These are phyloP conservation scores for Cavia porcellus DNA, from an alignment of 2,113 vertebrate species.

Conservation along the genomic window DNA sequence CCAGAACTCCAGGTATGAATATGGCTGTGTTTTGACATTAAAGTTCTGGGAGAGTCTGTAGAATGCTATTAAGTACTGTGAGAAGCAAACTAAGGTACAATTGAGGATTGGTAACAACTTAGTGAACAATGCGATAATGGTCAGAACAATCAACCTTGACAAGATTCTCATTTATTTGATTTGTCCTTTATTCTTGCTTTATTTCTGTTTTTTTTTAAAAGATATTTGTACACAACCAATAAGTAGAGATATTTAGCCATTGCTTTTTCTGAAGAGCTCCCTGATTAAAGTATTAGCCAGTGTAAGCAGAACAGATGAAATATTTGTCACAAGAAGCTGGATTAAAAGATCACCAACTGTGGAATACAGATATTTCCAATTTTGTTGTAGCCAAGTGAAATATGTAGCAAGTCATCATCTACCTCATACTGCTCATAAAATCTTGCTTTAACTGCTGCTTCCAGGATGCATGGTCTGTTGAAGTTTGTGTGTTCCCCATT, in stretches of 20 bases:
- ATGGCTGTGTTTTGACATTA: slow-evolving; percentile 72
- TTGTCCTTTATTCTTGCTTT: neutral
- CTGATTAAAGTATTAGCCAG: slow-evolving; percentile 13
- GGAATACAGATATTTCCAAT: neutral
- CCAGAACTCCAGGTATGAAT: slow-evolving; percentile 34
- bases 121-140: neutral
- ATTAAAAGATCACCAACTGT: neutral
- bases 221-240: neutral
- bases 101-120: slow-evolving; percentile 31
- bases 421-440: neutral
- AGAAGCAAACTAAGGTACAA: slow-evolving; percentile 32
- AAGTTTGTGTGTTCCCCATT: neutral
- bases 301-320: neutral
- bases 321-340: neutral
- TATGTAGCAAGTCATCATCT: neutral
- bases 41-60: slow-evolving; percentile 51
- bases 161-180: neutral
- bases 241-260: neutral
- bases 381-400: neutral
- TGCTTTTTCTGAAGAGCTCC: neutral
- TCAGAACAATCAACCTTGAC: neutral
- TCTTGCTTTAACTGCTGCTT: neutral
- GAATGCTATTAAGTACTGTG: slow-evolving; percentile 46
- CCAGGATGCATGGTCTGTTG: rapidly evolving
- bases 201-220: too few species aligned